Evolutionary conservation across 53 echinoderm and acorn worm species (phyloP), one percentile per base, ranked within the genome.

Genomic region (Holothuria leucospilota): DNA sequence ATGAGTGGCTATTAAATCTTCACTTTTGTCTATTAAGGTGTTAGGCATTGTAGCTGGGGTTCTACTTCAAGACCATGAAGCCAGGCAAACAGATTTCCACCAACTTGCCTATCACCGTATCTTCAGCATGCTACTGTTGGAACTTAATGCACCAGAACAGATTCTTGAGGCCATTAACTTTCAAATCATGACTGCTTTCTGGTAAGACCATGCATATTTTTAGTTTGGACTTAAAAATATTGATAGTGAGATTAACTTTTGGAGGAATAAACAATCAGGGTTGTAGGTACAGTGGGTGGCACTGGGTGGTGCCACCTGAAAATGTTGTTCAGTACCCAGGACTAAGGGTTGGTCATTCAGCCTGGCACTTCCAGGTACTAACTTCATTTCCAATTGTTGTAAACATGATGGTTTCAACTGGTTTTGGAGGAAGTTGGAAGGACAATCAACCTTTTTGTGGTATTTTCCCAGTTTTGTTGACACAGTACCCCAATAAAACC

Each of bases 81-180:
- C 91, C 24, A 89, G 94, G 16, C 93, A 93, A 51, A 95, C 93
- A 24, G 98, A 98, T 39, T 98, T 98, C 85, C 98, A 98, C 69
- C 98, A 98, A 88, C 89, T 98, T 18, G 90, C 98, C 24, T 98
- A 98, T 87, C 98, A 98, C 29, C 93, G 98, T 21, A 98, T 98
- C 93, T 98, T 98, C 92, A 98, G 93, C 74, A 98, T 98, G 98
- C 95, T 98, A 24, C 91, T 98, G 39, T 93, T 95, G 71, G 98
- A 98, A 68, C 98, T 98, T 87, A 98, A 98, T 56, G 98, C 98
- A 62, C 98, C 98, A 8, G 98, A 98, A 59, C 95, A 98, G 87
- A 95, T 98, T 71, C 92, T 98, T 34, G 98, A 98, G 82, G 92
- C 95, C n/a, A 98, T 98, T 86, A 98, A 98, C 95, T 98, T 93